phyloP scores from a whole-genome alignment of 1,140 invertebrate species.

The Nephotettix cincticeps region DNA sequence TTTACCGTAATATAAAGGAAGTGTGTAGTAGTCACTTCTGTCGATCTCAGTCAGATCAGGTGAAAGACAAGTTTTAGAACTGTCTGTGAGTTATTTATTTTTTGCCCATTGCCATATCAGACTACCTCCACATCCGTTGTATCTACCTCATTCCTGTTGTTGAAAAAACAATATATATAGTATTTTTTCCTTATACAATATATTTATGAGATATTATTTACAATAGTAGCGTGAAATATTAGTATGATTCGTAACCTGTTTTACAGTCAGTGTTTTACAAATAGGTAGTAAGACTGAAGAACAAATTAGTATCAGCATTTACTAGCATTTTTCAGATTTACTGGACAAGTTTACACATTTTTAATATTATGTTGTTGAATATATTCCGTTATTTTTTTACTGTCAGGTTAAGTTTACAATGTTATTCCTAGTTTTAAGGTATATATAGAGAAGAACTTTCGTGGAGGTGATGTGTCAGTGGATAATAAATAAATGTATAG shows the following conservation, averaged over 20 bases:
- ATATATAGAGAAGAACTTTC: constrained; percentile 1
- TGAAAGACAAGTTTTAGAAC: constrained; percentile 6
- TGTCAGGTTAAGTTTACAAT: constrained; percentile 1
- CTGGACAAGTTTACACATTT: constrained; percentile 7
- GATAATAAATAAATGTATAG: no score
- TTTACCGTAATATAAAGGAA: no score
- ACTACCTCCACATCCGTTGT: neutral
- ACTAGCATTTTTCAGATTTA: neutral
- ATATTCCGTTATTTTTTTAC: constrained; percentile 8
- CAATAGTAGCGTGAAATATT: neutral
- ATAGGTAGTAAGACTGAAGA: constrained; percentile 4
- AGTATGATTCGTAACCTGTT: neutral
- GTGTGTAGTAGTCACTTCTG: neutral
- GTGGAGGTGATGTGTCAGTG: neutral
- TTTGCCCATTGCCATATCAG: constrained; percentile 13
- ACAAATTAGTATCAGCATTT: neutral
- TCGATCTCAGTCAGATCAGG: neutral
- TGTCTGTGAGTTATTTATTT: constrained; percentile 6
- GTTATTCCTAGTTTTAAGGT: neutral
- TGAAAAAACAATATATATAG: neutral
- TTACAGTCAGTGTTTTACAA: constrained; percentile 5
- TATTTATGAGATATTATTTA: constrained; percentile 13
- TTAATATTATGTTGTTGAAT: constrained; percentile 6
- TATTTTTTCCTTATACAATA: constrained; percentile 15
- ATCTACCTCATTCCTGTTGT: constrained; percentile 5